Base-by-base conservation (phyloP, 2,888 invertebrate genomes). In the Podabrus alpinus region DNA sequence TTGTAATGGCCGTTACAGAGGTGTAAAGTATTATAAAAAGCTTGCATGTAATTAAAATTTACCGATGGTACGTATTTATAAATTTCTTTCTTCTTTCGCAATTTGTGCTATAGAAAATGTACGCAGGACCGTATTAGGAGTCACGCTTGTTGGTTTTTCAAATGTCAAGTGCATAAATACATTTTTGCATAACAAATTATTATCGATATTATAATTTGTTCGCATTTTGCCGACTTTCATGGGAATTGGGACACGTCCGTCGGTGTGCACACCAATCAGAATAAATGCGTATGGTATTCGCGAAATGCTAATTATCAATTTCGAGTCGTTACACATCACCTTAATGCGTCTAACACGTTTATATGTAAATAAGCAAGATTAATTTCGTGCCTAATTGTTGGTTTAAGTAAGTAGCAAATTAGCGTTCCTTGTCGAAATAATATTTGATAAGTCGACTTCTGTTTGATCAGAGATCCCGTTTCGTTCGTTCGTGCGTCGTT, bases 21-120 rank as follows among this genome's bases (percentile, higher is more conserved):
- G 74, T 75, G 74, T 75, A 75, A 74, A 71, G 64, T 68, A 59
- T n/a, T 7, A 68, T 66, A 75, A 75, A 75, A 75, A 74, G 61
- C n/a, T 59, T 29, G 69, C 71, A 66, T 64, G 21, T 75, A 68
- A 75, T 75, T 75, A 75, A 75, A 75, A 75, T 75, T 75, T 75
- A 66, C 69, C 5, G 25, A 45, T 19, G 25, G 62, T 19, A 17
- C 71, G 11, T 24, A 16, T 19, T 69, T 67, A 45, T 72, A 75
- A 69, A 69, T 75, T 29, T 29, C n/a, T 13, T 29, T 29, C 29
- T n/a, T 29, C 29, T 29, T 29, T 29, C 29, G 29, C 5, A 29
- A 29, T 29, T 29, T n/a, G 13, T 25, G n/a, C n/a, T n/a, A 25
- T 45, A 7, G 45, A 45, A 45, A 45, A 45, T n/a, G 7, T 45